Conservation (phyloP, 2,113 vertebrate genomes). For the Phocoena phocoena region DNA sequence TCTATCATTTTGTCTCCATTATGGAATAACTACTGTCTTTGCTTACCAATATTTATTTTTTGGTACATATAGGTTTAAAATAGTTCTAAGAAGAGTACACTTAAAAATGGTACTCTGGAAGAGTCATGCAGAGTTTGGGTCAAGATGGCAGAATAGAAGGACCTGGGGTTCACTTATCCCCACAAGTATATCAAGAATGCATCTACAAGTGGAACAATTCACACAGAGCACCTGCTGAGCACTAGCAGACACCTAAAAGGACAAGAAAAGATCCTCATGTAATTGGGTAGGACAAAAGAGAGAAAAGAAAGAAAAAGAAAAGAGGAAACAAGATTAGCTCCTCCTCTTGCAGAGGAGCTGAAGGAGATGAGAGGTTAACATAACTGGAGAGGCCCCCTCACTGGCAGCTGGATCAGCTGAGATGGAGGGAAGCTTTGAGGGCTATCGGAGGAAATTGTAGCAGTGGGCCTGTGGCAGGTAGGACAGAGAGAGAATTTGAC, state of each 20-base stretch:
- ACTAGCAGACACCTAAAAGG: not conserved
- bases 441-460: not conserved
- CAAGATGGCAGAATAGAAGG: not conserved
- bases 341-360: not conserved
- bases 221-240: not conserved
- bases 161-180: not conserved
- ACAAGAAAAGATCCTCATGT: not conserved
- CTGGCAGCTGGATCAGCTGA: not conserved
- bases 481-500: not conserved
- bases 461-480: not conserved
- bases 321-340: not conserved
- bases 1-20: not conserved
- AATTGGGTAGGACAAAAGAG: not conserved
- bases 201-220: not conserved
- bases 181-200: not conserved
- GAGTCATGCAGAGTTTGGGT: not conserved
- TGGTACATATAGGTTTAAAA: not conserved
- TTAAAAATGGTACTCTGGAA: not conserved
- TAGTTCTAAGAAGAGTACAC: not conserved
- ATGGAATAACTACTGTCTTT: not conserved
- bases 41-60: not conserved
- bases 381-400: not conserved
- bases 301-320: not conserved
- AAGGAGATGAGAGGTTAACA: not conserved
- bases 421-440: not conserved